Evolutionary conservation across 2,888 invertebrate genomes (phyloP).

Genomic region (Norana najaformis): DNA sequence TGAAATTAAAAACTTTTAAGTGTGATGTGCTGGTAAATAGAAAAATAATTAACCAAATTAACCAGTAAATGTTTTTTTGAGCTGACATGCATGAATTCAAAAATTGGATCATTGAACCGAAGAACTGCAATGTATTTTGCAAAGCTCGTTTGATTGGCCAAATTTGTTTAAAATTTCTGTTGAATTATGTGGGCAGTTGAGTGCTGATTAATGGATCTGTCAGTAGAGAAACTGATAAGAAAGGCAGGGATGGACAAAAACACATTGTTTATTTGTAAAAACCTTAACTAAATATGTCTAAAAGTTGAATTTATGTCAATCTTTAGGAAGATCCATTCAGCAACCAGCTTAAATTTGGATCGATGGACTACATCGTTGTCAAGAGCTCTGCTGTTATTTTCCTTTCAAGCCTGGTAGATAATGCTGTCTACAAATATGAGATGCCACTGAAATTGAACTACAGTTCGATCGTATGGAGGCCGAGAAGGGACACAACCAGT

Average conservation of each 20-base stretch:
- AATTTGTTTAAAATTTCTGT: neutral
- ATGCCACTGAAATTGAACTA: constrained; percentile 7
- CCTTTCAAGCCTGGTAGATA: neutral
- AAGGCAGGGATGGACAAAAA: neutral
- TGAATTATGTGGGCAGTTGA: neutral
- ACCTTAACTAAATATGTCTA: no score
- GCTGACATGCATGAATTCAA: no score
- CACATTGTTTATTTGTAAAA: neutral
- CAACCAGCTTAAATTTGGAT: neutral
- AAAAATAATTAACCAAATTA: no score
- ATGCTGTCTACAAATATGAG: constrained; percentile 10
- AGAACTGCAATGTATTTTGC: no score
- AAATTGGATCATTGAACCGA: no score
- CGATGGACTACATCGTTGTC: constrained; percentile 15
- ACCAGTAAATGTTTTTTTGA: no score
- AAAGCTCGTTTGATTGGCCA: neutral
- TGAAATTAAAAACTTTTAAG: no score
- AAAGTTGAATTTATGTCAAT: neutral
- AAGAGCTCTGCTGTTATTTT: neutral
- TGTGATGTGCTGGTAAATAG: no score
- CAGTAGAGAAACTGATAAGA: neutral
- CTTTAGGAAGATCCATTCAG: neutral
- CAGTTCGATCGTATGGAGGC: neutral
- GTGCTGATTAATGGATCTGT: neutral
- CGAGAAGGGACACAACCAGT: neutral